These are phyloP conservation scores for Epizoanthus ramosus DNA, from an alignment of 92 coral and sea anemone species.

Conservation along the genomic window DNA sequence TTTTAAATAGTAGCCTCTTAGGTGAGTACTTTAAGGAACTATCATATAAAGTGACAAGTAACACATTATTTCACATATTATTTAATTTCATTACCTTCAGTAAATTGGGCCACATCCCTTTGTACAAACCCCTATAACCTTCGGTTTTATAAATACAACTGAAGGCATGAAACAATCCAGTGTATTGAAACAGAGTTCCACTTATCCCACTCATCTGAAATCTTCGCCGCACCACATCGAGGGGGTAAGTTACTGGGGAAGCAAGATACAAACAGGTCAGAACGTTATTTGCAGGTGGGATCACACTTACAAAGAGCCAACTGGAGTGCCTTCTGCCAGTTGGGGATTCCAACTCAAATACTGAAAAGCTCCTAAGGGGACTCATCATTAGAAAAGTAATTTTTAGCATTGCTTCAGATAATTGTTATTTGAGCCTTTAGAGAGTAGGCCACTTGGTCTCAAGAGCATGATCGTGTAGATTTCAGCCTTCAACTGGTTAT, in stretches of 20 bases:
- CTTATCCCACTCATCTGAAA: constrained; percentile 92
- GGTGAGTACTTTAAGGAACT: too few relatives aligned
- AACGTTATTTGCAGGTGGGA: not conserved
- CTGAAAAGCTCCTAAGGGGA: too few relatives aligned
- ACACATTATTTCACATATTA: not conserved
- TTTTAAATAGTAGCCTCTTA: too few relatives aligned
- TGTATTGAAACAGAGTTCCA: constrained; percentile 70
- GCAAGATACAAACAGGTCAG: not conserved
- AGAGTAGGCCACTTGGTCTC: too few relatives aligned
- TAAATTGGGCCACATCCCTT: constrained; percentile 88
- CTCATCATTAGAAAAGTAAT: too few relatives aligned
- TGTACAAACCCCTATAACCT: constrained; percentile 79
- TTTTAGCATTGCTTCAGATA: too few relatives aligned
- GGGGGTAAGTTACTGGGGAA: constrained; percentile 75
- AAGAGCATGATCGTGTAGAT: too few relatives aligned
- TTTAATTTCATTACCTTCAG: constrained; percentile 56
- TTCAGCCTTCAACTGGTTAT: too few relatives aligned
- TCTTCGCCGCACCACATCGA: constrained; percentile 88
- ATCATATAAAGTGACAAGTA: not conserved
- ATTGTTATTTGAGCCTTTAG: too few relatives aligned
- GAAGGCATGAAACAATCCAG: constrained; percentile 76
- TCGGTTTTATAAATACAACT: constrained; percentile 60
- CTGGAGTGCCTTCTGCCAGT: too few relatives aligned
- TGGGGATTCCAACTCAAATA: too few relatives aligned
- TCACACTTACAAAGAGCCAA: too few relatives aligned